phyloP scores from a whole-genome alignment of 2,888 invertebrate genomes.

The Margaritifera margaritifera region DNA sequence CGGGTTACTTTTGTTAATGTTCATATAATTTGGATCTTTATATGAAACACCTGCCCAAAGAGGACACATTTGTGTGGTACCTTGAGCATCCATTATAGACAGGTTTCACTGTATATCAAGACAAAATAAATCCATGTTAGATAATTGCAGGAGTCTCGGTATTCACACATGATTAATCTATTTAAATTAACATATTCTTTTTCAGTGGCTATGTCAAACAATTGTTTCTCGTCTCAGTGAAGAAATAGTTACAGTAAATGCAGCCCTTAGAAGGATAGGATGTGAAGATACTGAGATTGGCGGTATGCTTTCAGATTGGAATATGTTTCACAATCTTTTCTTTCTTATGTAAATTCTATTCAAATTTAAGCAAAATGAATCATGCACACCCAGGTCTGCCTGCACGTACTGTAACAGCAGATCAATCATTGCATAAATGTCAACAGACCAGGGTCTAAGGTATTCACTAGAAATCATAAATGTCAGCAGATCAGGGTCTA shows the following conservation, averaged over 20 bases:
- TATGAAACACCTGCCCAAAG: background rate
- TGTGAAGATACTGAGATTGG: constrained; percentile 73
- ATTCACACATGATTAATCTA: background rate
- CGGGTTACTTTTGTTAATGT: too few species aligned
- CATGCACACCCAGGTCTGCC: too few species aligned
- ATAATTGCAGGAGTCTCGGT: background rate
- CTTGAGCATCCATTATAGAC: background rate
- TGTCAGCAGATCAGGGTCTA: too few species aligned
- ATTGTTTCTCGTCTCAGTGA: constrained; percentile 83
- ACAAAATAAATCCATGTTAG: background rate
- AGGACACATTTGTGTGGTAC: background rate
- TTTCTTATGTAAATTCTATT: too few species aligned
- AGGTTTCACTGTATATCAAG: background rate
- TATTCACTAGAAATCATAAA: too few species aligned
- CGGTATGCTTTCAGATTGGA: constrained; percentile 74
- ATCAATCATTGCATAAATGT: too few species aligned
- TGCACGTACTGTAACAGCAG: too few species aligned
- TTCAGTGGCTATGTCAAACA: constrained; percentile 89
- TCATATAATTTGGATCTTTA: too few species aligned
- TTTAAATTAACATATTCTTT: constrained; percentile 15
- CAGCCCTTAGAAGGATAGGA: constrained; percentile 81
- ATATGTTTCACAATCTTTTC: too few species aligned
- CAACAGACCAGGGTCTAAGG: too few species aligned
- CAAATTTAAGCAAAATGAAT: too few species aligned
- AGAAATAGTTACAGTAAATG: constrained; percentile 84